Evolutionary conservation across 2,797 vertebrate genomes (phyloP).

Genomic region (Coracias cyanogaster): DNA sequence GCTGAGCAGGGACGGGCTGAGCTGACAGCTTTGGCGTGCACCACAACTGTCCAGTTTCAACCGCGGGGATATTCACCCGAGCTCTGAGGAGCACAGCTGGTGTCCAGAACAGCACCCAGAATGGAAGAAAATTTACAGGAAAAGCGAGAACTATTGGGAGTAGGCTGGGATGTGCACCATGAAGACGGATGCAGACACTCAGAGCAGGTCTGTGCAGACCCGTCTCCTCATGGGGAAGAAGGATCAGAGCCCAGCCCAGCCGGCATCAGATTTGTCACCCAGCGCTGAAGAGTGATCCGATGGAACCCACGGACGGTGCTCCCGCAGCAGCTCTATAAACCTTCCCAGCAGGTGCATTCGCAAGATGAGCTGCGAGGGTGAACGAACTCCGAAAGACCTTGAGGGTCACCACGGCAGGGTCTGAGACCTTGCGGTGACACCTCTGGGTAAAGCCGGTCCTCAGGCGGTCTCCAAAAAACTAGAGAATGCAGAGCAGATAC

Average conservation of each 20-base stretch:
- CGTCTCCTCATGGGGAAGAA: background rate
- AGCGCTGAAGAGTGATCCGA: background rate
- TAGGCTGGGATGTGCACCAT: background rate
- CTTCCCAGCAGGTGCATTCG: background rate
- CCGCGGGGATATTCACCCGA: too few relatives aligned
- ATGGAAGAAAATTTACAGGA: fast-evolving
- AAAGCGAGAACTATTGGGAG: background rate
- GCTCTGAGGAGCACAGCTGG: too few relatives aligned
- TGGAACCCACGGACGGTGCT: background rate
- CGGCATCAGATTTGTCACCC: background rate
- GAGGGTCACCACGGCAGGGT: background rate
- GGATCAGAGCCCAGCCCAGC: background rate
- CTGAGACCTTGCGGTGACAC: background rate
- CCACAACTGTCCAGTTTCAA: too few relatives aligned
- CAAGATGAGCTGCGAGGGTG: background rate
- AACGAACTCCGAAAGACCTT: too few relatives aligned
- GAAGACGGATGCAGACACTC: background rate
- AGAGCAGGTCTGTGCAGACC: background rate
- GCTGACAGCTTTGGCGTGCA: too few relatives aligned
- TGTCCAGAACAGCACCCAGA: background rate
- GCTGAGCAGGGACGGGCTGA: too few relatives aligned
- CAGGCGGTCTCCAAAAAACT: too few relatives aligned
- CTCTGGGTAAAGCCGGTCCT: background rate
- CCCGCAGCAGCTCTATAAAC: background rate
- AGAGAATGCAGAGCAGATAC: background rate